These are phyloP conservation scores for Pollenia amentaria DNA, from an alignment of 2,888 invertebrate genomes.

Conservation along the genomic window DNA sequence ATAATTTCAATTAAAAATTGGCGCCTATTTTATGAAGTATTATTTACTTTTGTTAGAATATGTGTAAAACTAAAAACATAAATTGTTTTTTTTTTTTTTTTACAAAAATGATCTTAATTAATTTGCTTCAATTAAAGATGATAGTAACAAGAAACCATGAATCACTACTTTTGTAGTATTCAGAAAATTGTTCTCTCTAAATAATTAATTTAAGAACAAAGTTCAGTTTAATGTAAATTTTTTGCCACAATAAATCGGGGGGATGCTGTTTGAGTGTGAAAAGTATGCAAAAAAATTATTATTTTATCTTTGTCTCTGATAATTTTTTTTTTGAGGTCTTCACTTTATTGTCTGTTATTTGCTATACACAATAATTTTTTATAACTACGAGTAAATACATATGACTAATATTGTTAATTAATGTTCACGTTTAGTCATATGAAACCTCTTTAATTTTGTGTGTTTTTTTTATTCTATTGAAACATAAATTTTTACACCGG, in stretches of 20 bases:
- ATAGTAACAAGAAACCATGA: conserved; percentile 70
- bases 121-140: conserved; percentile 73
- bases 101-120: conserved; percentile 70
- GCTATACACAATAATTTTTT: conserved; percentile 2
- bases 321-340: conserved; percentile 36
- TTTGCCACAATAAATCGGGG: neutral
- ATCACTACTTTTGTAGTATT: conserved; percentile 65
- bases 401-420: conserved; percentile 69
- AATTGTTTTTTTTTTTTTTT: conserved; percentile 21
- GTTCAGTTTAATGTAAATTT: conserved; percentile 66
- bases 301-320: conserved; percentile 27
- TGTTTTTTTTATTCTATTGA: conserved; percentile 1
- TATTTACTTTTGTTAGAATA: conserved; percentile 53
- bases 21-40: conserved; percentile 71
- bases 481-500: conserved; percentile 43
- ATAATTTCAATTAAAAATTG: conserved; percentile 74
- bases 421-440: conserved; percentile 64
- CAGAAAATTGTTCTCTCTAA: conserved; percentile 5
- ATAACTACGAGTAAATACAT: conserved; percentile 39
- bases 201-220: conserved; percentile 60
- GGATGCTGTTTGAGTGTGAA: neutral
- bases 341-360: conserved; percentile 1
- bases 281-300: conserved; percentile 34
- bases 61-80: conserved; percentile 25
- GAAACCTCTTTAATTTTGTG: conserved; percentile 54